Conservation (phyloP, 1,140 invertebrate species). For the Globodera rostochiensis region DNA sequence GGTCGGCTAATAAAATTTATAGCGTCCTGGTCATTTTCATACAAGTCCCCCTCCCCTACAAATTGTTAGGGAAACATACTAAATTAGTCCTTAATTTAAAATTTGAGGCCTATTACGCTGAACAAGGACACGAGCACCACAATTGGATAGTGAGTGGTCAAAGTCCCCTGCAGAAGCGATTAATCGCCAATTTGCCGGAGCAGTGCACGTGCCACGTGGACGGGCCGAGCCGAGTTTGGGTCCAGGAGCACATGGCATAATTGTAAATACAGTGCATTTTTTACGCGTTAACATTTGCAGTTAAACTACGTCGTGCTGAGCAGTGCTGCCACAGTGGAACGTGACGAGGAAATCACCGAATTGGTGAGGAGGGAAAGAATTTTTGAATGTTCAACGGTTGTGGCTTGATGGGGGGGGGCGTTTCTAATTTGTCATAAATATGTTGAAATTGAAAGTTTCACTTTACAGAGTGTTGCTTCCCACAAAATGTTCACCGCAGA, state of each 20-base stretch:
- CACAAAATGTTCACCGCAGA: conserved; percentile 12
- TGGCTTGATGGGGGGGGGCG: too few relatives aligned
- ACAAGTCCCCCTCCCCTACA: too few relatives aligned
- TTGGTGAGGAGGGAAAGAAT: neutral
- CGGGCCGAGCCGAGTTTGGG: conserved; percentile 82
- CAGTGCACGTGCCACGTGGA: conserved; percentile 79
- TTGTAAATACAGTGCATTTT: neutral
- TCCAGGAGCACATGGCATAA: conserved; percentile 70
- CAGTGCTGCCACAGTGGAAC: conserved; percentile 70
- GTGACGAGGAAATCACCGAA: conserved; percentile 50
- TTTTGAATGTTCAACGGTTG: too few relatives aligned
- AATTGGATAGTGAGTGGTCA: conserved; percentile 93
- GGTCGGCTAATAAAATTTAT: too few relatives aligned
- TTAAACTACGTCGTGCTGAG: conserved; percentile 85
- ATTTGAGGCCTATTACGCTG: conserved; percentile 48
- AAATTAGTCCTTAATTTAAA: conserved; percentile 6
- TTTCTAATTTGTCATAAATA: too few relatives aligned
- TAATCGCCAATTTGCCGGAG: conserved; percentile 76
- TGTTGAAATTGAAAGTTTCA: too few relatives aligned
- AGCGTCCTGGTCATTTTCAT: too few relatives aligned
- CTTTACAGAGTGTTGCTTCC: neutral
- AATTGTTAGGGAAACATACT: neutral
- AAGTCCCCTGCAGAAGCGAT: conserved; percentile 76
- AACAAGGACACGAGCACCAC: conserved; percentile 74
- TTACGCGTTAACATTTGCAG: conserved; percentile 43